Percentiles rank a stretch among this genome's conserved stretches.
Conservation (phyloP, 64 coral and sea anemone genomes). For the Exaiptasia diaphana region DNA sequence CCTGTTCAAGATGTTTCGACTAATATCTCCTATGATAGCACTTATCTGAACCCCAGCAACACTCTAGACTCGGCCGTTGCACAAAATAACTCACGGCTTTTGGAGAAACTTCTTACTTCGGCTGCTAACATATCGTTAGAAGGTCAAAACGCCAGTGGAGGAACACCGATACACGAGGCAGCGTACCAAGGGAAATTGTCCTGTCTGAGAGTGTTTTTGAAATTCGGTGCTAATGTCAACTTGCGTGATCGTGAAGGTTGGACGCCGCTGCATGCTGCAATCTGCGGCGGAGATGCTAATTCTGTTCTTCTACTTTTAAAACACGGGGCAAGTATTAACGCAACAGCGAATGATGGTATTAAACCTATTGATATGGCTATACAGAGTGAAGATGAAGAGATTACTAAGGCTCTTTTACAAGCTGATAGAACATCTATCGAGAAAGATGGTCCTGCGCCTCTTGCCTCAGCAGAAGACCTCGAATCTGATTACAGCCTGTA, state of each 20-base stretch:
- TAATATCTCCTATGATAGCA: constrained; percentile 20
- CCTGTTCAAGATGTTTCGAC: neutral
- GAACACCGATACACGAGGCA: constrained; percentile 83
- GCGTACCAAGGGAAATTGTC: constrained; percentile 78
- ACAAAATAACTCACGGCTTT: constrained; percentile 44
- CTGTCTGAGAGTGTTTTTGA: constrained; percentile 75
- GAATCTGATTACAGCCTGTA: neutral
- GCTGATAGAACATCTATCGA: neutral
- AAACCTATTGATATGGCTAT: constrained; percentile 70
- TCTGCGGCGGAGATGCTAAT: constrained; percentile 76
- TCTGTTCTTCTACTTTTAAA: constrained; percentile 50
- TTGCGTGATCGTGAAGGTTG: constrained; percentile 76
- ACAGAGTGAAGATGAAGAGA: constrained; percentile 46
- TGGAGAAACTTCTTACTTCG: constrained; percentile 60
- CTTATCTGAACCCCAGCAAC: constrained; percentile 46
- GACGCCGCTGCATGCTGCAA: constrained; percentile 81
- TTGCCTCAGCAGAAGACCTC: neutral
- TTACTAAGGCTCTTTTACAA: constrained; percentile 15
- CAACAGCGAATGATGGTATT: constrained; percentile 49
- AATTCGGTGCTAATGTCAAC: constrained; percentile 63
- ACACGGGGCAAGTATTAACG: constrained; percentile 57
- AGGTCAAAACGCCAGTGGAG: constrained; percentile 67
- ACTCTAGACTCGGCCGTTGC: constrained; percentile 79
- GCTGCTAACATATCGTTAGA: constrained; percentile 42
- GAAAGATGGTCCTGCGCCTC: neutral